Conservation (phyloP, 2,797 vertebrate species). For the Pipistrellus nathusii region DNA sequence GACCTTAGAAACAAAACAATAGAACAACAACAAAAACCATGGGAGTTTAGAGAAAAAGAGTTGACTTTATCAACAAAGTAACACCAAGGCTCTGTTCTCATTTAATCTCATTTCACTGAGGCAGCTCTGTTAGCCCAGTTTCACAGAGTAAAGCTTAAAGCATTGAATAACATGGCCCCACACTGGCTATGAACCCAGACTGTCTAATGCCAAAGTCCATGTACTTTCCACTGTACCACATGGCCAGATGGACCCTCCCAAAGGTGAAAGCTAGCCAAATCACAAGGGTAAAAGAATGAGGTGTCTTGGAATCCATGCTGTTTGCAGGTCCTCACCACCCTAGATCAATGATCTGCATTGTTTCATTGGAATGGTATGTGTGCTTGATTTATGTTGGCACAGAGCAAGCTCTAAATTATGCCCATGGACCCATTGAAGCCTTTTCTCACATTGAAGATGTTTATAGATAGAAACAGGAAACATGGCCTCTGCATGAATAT, state of each 20-base stretch:
- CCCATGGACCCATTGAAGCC: constrained; percentile 80
- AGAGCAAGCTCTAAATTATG: constrained; percentile 80
- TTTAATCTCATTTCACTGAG: background rate
- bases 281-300: background rate
- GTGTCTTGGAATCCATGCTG: constrained; percentile 42
- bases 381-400: constrained; percentile 85
- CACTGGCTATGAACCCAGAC: background rate
- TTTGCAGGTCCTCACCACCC: constrained; percentile 13
- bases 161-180: background rate
- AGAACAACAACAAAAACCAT: background rate
- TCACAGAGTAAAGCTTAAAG: constrained; percentile 17
- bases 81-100: background rate
- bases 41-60: constrained; percentile 1
- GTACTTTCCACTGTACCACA: background rate
- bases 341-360: constrained; percentile 70
- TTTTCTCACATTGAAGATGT: constrained; percentile 81
- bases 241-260: background rate
- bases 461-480: constrained; percentile 85
- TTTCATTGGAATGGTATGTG: constrained; percentile 84
- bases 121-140: background rate
- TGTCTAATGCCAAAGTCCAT: background rate
- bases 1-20: background rate
- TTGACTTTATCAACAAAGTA: background rate
- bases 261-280: background rate
- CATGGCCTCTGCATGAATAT: constrained; percentile 77